Conservation (phyloP, 2,797 vertebrate species). For the Neosilurus mollespiculum region DNA sequence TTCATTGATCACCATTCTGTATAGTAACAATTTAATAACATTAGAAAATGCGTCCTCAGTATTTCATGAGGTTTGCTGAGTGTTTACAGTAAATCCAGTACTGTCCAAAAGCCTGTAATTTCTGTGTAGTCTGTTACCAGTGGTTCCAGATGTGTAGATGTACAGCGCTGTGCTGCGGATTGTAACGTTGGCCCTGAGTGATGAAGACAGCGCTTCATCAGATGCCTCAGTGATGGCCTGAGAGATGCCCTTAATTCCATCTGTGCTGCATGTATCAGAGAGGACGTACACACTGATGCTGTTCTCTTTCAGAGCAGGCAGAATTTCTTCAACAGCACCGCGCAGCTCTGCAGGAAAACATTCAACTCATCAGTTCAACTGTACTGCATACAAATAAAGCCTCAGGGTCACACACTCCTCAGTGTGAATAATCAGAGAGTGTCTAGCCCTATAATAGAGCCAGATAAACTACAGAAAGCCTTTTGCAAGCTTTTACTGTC, state of each 20-base stretch:
- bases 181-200: constrained; percentile 77
- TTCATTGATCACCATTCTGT: not conserved
- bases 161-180: constrained; percentile 79
- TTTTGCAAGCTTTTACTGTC: not conserved
- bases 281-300: constrained; percentile 76
- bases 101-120: not conserved
- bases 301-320: constrained; percentile 79
- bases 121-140: constrained; percentile 74
- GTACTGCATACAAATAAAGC: not conserved
- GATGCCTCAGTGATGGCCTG: constrained; percentile 78
- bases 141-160: constrained; percentile 94
- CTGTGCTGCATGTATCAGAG: constrained; percentile 68
- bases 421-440: not conserved
- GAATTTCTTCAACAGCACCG: constrained; percentile 80
- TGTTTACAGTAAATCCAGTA: not conserved
- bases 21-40: too few relatives aligned
- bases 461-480: not conserved
- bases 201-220: constrained; percentile 70
- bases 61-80: too few relatives aligned
- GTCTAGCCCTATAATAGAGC: not conserved
- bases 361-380: not conserved
- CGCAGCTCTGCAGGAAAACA: constrained; percentile 74
- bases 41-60: not conserved
- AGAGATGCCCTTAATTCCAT: constrained; percentile 72
- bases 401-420: not conserved